Evolutionary conservation across 2,113 vertebrate species (phyloP).

Genomic region (Vombatus ursinus): DNA sequence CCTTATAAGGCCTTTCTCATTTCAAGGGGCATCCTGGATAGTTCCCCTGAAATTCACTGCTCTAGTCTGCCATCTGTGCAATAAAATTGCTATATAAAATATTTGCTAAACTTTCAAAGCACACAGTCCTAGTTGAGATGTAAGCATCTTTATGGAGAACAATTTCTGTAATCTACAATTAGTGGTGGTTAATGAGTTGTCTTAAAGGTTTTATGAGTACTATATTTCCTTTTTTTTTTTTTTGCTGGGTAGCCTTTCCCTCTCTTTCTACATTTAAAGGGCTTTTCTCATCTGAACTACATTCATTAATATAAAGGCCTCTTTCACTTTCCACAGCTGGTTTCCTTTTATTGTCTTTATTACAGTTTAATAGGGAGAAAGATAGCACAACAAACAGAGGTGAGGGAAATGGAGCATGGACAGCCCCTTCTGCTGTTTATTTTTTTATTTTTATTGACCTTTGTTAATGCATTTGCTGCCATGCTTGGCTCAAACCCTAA

Average conservation of each 20-base stretch:
- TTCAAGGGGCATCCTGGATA: neutral
- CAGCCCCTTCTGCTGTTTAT: slow-evolving; percentile 9
- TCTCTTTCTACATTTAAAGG: slow-evolving; percentile 45
- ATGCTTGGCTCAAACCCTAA: neutral
- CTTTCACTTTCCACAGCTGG: slow-evolving; percentile 69
- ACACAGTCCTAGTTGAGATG: slow-evolving; percentile 35
- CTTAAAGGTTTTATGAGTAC: slow-evolving; percentile 68
- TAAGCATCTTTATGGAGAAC: slow-evolving; percentile 42
- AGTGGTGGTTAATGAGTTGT: slow-evolving; percentile 73
- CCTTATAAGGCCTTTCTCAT: neutral
- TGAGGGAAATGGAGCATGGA: slow-evolving; percentile 15
- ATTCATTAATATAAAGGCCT: slow-evolving; percentile 66
- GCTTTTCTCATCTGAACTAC: slow-evolving; percentile 62
- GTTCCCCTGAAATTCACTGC: neutral
- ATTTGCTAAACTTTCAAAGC: slow-evolving; percentile 17
- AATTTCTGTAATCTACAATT: slow-evolving; percentile 41
- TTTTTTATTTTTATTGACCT: slow-evolving; percentile 66
- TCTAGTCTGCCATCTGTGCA: neutral
- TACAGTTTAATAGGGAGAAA: slow-evolving; percentile 74
- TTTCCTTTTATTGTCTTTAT: slow-evolving; percentile 74
- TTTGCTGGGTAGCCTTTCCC: slow-evolving; percentile 39
- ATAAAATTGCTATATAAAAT: neutral
- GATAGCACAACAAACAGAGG: slow-evolving; percentile 71
- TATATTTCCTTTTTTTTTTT: slow-evolving; percentile 3
- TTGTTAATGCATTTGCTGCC: slow-evolving; percentile 37